Conservation (phyloP, 2,888 invertebrate species). For the Caenorhabditis sp. region DNA sequence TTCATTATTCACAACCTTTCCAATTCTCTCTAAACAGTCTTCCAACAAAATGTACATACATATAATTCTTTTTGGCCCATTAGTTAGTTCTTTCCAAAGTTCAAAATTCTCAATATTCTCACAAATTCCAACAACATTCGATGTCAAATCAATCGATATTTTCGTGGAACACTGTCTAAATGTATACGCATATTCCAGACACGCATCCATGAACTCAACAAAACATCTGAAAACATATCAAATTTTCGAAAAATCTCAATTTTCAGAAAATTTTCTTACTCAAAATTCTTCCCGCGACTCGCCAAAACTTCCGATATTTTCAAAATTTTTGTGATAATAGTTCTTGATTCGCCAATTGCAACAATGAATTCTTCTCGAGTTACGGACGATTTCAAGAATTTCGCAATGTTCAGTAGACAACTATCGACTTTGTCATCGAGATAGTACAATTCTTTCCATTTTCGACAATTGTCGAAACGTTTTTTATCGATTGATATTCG, state of each 20-base stretch:
- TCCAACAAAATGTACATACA: conserved; percentile 14
- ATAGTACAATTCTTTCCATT: conserved; percentile 7
- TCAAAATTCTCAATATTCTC: conserved; percentile 7
- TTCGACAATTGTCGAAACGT: neutral
- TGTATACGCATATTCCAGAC: conserved; percentile 13
- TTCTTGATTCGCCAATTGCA: conserved; percentile 7
- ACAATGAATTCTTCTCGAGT: neutral
- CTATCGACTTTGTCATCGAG: neutral
- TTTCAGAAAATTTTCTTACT: too few species aligned
- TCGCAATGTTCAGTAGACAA: neutral
- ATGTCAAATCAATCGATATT: neutral
- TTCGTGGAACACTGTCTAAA: neutral
- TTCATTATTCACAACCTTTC: neutral
- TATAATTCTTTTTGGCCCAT: neutral
- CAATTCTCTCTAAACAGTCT: conserved; percentile 7
- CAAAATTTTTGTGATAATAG: conserved; percentile 7
- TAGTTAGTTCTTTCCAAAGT: neutral
- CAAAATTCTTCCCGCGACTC: neutral
- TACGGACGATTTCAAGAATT: conserved; percentile 1
- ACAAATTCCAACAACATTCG: conserved; percentile 3
- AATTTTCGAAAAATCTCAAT: too few species aligned
- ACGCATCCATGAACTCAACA: neutral
- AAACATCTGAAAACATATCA: neutral
- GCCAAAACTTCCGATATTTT: conserved; percentile 12
- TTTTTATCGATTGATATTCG: neutral